Base-by-base conservation (phyloP, 2,113 vertebrate genomes). In the Smithornis capensis region DNA sequence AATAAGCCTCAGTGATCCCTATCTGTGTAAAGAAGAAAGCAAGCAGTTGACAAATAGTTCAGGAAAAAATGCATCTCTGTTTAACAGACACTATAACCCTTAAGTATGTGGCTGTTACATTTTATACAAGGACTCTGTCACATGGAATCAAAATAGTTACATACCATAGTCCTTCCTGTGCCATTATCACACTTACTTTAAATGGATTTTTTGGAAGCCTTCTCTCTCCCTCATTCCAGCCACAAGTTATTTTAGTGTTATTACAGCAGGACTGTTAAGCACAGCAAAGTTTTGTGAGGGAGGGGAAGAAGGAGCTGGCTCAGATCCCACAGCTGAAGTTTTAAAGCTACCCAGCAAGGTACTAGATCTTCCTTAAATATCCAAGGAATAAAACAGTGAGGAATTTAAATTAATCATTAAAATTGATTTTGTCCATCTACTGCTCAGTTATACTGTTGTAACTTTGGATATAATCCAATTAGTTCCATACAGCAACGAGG, bases 1-100 rank as follows among this genome's bases (percentile, higher is more conserved):
- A 96, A 96, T 10, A 77, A 89, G 60, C 82, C 90, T 80, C 84
- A 93, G 67, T 64, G 76, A 94, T 96, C 85, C 90, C 33, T 94
- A 53, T 89, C 82, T 95, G 69, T 62, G 57, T 71, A 82, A 81
- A 90, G 78, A 65, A 79, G 40, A 70, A 95, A 93, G 71, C 65
- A 96, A 92, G 52, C 62, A 88, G 82, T 42, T 70, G 49, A 91
- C 57, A 87, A 73, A 31, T 33, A 92, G 65, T 88, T 81, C 47
- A 49, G 56, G 47, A 29, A 76, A 56, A 86, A 69, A 60, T 3
- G 7, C 9, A 47, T 40, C 18, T 60, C 31, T 56, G 27, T 38
- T 63, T 69, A 88, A 65, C 18, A 83, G 55, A 67, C 0, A 0
- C 10, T 70, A 18, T 27, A 90, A 52, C 17, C 49, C 23, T 76